Percentiles rank a stretch among this genome's conserved stretches.
These are phyloP conservation scores for Dryadula phaetusa DNA, from an alignment of 2,888 invertebrate species.

Conservation along the genomic window DNA sequence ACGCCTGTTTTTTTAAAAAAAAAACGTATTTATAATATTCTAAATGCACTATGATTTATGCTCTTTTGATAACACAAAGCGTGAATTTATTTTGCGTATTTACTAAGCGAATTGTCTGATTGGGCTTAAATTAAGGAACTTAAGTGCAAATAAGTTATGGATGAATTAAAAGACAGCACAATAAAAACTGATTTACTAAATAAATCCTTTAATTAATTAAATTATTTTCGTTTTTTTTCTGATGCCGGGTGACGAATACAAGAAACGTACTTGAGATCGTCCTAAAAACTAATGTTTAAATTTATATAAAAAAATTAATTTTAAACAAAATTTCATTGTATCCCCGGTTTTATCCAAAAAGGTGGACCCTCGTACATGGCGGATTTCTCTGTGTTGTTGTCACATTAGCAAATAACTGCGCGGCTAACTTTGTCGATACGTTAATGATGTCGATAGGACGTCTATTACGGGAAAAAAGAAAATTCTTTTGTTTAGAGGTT, in stretches of 20 bases:
- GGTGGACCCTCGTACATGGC: conserved; percentile 80
- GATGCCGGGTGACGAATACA: neutral
- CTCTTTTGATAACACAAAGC: neutral
- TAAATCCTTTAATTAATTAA: too few species aligned
- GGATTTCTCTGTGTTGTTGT: conserved; percentile 81
- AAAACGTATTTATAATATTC: neutral
- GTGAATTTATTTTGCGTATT: neutral
- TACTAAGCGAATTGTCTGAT: neutral
- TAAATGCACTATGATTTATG: neutral
- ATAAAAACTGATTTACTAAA: too few species aligned
- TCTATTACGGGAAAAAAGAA: conserved; percentile 77
- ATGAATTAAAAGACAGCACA: too few species aligned
- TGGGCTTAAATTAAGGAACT: neutral
- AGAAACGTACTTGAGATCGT: too few species aligned
- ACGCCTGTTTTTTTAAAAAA: neutral
- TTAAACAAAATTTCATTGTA: conserved; percentile 50
- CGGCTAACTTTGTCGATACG: conserved; percentile 75
- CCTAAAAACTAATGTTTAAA: neutral
- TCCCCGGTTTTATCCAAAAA: conserved; percentile 66
- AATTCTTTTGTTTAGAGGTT: conserved; percentile 68
- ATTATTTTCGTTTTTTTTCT: neutral
- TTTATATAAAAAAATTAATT: neutral
- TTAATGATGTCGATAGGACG: conserved; percentile 80
- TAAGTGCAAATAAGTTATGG: neutral
- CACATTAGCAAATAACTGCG: conserved; percentile 83